phyloP scores from a whole-genome alignment of 2,888 invertebrate genomes.

The Scrobipalpa atriplicella region DNA sequence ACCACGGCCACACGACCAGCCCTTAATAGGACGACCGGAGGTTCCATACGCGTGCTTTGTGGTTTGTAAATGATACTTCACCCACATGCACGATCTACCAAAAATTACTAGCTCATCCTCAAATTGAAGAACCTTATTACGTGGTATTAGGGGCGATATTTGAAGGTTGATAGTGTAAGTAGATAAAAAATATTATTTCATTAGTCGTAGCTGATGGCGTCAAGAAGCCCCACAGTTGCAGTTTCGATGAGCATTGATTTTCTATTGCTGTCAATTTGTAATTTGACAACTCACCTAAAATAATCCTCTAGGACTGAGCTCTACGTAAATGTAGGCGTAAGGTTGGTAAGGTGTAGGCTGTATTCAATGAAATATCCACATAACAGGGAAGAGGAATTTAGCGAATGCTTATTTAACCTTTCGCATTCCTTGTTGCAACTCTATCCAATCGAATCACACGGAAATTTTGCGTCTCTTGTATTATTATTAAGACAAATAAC shows the following conservation, averaged over 20 bases:
- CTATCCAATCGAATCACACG: no score
- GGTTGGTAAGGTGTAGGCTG: background rate
- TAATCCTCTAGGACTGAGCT: no score
- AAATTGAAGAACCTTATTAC: background rate
- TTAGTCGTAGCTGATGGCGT: conserved; percentile 52
- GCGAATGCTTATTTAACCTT: no score
- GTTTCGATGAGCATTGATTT: conserved; percentile 49
- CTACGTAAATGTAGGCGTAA: background rate
- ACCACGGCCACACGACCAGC: background rate
- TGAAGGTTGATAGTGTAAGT: background rate
- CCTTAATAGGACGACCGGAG: background rate
- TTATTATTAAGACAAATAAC: no score
- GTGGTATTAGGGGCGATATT: background rate
- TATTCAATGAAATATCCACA: no score
- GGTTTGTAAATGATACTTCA: conserved; percentile 14
- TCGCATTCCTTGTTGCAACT: no score
- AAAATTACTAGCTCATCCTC: background rate
- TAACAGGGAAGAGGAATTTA: no score
- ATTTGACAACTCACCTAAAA: conserved; percentile 4
- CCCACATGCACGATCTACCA: conserved; percentile 25
- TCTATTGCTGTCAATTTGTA: conserved; percentile 25
- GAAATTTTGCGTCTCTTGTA: no score
- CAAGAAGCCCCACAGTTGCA: conserved; percentile 52
- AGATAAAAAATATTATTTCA: conserved; percentile 51
- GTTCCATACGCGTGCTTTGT: conserved; percentile 1